A percentile compares a stretch with the other conserved stretches of the same genome.
Evolutionary conservation across 2,888 invertebrate genomes (phyloP).

Genomic region (Diplazon laetatorius): DNA sequence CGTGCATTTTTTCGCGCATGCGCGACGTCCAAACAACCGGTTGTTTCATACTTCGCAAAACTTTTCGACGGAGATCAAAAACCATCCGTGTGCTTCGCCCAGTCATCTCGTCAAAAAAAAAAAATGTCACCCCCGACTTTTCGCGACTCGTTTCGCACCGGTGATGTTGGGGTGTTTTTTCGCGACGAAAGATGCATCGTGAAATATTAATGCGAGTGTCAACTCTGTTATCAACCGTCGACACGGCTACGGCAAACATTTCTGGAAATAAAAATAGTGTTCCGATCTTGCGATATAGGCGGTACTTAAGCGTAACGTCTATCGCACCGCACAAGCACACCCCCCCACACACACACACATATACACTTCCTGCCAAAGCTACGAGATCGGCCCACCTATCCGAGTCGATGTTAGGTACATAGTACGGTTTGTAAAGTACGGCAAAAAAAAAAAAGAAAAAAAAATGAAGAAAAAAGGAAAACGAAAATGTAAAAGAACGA

Average conservation of each 20-base stretch:
- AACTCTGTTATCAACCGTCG: conserved; percentile 66
- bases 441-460: conserved; percentile 46
- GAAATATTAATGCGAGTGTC: conserved; percentile 65
- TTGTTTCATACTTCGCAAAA: too few species aligned
- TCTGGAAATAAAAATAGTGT: conserved; percentile 43
- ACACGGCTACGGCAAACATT: conserved; percentile 23
- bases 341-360: too few species aligned
- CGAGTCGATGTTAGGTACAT: conserved; percentile 53
- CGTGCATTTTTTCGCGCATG: too few species aligned
- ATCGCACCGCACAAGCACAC: too few species aligned
- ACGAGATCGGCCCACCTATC: conserved; percentile 50
- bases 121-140: too few species aligned
- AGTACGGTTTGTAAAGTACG: conserved; percentile 52
- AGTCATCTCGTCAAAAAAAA: too few species aligned
- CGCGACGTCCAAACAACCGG: too few species aligned
- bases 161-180: too few species aligned
- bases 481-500: conserved; percentile 51
- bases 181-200: conserved; percentile 47
- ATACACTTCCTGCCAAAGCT: too few species aligned
- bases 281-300: conserved; percentile 58
- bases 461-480: conserved; percentile 48
- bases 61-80: too few species aligned
- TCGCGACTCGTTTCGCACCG: too few species aligned
- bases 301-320: conserved; percentile 57
- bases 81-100: too few species aligned